A percentile compares a stretch with the other conserved stretches of the same genome.
Evolutionary conservation across 1,140 invertebrate genomes (phyloP).

Genomic region (Colletes latitarsis): DNA sequence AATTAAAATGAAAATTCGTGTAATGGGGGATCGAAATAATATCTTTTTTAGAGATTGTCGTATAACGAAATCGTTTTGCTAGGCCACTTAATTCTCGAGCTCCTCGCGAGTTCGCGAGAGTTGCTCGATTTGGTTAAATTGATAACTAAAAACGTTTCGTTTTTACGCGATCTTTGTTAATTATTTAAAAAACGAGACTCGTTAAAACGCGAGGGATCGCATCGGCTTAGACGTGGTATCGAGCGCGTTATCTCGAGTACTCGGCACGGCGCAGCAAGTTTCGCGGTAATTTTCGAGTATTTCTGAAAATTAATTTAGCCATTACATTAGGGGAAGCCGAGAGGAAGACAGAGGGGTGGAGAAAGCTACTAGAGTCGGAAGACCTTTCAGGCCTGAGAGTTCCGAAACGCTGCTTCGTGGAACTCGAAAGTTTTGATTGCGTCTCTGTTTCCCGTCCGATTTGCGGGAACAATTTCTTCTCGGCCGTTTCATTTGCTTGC

Average conservation of each 20-base stretch:
- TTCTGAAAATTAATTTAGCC: slow-evolving; percentile 53
- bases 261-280: slow-evolving; percentile 8
- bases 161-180: not conserved
- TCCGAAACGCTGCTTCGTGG: slow-evolving; percentile 36
- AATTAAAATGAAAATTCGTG: no score
- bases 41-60: no score
- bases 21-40: no score
- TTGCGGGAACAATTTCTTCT: not conserved
- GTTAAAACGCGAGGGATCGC: slow-evolving; percentile 13
- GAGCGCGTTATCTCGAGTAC: not conserved
- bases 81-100: no score
- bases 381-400: slow-evolving; percentile 34
- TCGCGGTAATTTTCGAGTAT: slow-evolving; percentile 57
- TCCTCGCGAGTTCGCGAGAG: no score
- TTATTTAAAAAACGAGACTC: slow-evolving; percentile 34
- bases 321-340: not conserved
- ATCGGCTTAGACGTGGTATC: slow-evolving; percentile 2
- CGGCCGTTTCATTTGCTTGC: not conserved
- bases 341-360: not conserved
- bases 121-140: no score
- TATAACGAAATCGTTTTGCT: no score
- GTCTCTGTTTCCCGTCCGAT: not conserved
- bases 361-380: slow-evolving; percentile 11
- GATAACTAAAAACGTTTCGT: not conserved
- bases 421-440: slow-evolving; percentile 59